A percentile compares a stretch with the other conserved stretches of the same genome.
Evolutionary conservation across 2,113 vertebrate genomes (phyloP).

Genomic region (Chaenogobius annularis): DNA sequence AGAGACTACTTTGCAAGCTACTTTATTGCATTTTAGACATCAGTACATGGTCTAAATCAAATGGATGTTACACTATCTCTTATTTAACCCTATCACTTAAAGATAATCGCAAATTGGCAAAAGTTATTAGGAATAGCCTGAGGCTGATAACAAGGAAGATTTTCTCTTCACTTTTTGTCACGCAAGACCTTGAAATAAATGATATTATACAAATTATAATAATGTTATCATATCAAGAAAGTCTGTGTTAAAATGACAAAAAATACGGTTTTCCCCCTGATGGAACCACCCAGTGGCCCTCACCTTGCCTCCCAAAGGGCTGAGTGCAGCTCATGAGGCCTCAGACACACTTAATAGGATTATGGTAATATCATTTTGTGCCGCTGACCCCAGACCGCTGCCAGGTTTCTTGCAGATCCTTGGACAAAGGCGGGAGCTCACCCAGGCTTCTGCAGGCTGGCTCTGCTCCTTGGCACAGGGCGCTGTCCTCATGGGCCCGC

Average conservation of each 20-base stretch:
- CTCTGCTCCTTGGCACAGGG: constrained; percentile 66
- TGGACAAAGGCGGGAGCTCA: constrained; percentile 71
- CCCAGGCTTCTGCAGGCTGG: constrained; percentile 57
- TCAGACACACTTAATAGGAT: constrained; percentile 82
- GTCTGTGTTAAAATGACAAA: neutral
- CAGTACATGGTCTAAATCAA: neutral
- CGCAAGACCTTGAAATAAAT: neutral
- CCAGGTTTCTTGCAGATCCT: constrained; percentile 75
- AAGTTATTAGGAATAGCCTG: neutral
- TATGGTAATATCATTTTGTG: constrained; percentile 81
- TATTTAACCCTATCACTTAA: neutral
- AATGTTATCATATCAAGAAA: neutral
- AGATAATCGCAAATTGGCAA: constrained; percentile 6
- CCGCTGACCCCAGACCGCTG: constrained; percentile 73
- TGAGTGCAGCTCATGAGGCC: constrained; percentile 68
- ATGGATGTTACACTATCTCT: neutral
- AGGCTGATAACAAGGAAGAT: neutral
- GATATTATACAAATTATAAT: no score
- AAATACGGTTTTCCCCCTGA: constrained; percentile 1
- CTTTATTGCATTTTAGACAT: neutral
- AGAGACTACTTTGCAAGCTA: neutral
- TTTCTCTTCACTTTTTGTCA: neutral
- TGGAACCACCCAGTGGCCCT: constrained; percentile 47
- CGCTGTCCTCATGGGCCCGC: constrained; percentile 53
- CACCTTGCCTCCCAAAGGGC: constrained; percentile 57